phyloP scores from a whole-genome alignment of 2,888 invertebrate genomes.

The Malthinus flaveolus region DNA sequence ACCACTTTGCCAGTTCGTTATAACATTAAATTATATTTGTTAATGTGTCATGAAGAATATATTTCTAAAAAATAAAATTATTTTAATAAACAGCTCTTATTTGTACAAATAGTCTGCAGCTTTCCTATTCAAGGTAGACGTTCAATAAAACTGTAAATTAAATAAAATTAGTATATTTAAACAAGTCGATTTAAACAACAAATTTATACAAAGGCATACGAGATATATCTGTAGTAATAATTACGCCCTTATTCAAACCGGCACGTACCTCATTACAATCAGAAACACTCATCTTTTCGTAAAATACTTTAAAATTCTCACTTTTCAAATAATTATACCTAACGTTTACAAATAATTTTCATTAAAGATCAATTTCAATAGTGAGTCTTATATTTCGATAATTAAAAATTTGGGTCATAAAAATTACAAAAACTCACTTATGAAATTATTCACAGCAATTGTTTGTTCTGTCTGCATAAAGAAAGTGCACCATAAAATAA shows the following conservation, averaged over 20 bases:
- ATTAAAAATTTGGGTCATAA: slow-evolving; percentile 1
- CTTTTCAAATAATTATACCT: slow-evolving; percentile 29
- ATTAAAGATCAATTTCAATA: slow-evolving; percentile 18
- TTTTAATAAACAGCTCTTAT: too few relatives aligned
- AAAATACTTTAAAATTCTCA: slow-evolving; percentile 29
- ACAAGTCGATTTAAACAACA: slow-evolving; percentile 29
- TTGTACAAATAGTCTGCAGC: too few relatives aligned
- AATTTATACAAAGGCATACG: slow-evolving; percentile 27
- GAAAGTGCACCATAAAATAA: slow-evolving; percentile 23
- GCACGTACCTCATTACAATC: neutral
- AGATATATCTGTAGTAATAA: slow-evolving; percentile 11
- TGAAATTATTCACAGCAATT: slow-evolving; percentile 29
- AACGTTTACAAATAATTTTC: slow-evolving; percentile 26
- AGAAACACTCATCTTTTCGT: slow-evolving; percentile 14
- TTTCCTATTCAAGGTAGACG: too few relatives aligned
- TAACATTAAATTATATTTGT: too few relatives aligned
- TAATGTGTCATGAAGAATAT: too few relatives aligned
- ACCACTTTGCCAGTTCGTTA: too few relatives aligned
- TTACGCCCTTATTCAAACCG: slow-evolving; percentile 1
- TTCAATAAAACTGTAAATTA: slow-evolving; percentile 11
- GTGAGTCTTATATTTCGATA: slow-evolving; percentile 8
- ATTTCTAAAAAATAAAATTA: too few relatives aligned
- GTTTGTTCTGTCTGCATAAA: slow-evolving; percentile 26
- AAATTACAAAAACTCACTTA: slow-evolving; percentile 7
- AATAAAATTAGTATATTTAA: slow-evolving; percentile 29